phyloP scores from a whole-genome alignment of 2,113 vertebrate species.

The Clinocottus analis region DNA sequence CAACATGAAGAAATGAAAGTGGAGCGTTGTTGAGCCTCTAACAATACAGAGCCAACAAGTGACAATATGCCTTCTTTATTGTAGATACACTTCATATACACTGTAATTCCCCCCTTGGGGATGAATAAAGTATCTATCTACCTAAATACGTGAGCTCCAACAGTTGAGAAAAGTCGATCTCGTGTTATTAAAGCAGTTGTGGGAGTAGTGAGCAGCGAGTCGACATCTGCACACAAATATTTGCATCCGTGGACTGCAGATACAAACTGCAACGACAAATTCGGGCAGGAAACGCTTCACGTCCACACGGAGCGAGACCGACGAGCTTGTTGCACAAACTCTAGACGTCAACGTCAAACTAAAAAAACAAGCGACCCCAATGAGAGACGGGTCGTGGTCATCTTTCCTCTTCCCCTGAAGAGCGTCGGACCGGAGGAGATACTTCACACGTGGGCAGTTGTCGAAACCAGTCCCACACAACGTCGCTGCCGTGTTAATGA shows the following conservation, averaged over 20 bases:
- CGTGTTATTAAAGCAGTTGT: too few relatives aligned
- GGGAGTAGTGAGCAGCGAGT: too few relatives aligned
- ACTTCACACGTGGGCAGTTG: slow-evolving; percentile 13
- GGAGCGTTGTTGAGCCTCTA: neutral
- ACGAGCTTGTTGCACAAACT: neutral
- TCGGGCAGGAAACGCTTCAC: neutral
- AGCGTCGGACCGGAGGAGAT: neutral
- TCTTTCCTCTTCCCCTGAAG: too few relatives aligned
- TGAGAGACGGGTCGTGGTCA: too few relatives aligned
- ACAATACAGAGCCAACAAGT: neutral
- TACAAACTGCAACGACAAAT: neutral
- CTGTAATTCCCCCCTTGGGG: too few relatives aligned
- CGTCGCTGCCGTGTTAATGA: neutral
- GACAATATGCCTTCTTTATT: too few relatives aligned
- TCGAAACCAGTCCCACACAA: neutral
- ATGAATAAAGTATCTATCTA: too few relatives aligned
- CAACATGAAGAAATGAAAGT: neutral
- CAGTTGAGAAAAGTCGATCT: too few relatives aligned
- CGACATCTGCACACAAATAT: neutral
- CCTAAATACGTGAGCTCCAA: too few relatives aligned
- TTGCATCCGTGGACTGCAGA: neutral
- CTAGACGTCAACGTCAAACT: too few relatives aligned
- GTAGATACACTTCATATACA: too few relatives aligned
- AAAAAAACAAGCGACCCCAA: neutral
- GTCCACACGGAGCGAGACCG: neutral